A percentile compares a stretch with the other conserved stretches of the same genome.
These are phyloP conservation scores for Octopus bimaculoides DNA, from an alignment of 1,140 invertebrate genomes.

Conservation along the genomic window DNA sequence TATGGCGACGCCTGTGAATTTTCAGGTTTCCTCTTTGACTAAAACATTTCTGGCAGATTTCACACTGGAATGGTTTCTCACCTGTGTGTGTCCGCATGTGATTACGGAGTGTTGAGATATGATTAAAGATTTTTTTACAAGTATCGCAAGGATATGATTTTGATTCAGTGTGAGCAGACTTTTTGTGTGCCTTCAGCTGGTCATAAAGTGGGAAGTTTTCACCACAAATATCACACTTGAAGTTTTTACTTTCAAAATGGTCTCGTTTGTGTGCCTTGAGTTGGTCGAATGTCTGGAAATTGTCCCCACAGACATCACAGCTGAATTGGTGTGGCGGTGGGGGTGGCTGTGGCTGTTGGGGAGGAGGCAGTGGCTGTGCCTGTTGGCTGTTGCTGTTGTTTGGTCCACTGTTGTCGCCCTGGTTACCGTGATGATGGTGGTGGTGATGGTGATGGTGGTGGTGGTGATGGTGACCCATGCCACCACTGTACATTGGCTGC, in stretches of 20 bases:
- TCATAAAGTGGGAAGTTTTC: constrained; percentile 1
- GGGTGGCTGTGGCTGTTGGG: neutral
- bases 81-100: constrained; percentile 27
- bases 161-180: neutral
- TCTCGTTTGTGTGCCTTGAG: neutral
- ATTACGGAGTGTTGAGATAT: constrained; percentile 6
- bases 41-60: constrained; percentile 24
- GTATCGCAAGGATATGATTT: neutral
- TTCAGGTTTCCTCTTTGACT: constrained; percentile 43
- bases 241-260: neutral
- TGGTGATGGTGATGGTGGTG: constrained; percentile 1
- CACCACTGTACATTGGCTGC: neutral
- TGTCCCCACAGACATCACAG: neutral
- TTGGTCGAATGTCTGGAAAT: neutral
- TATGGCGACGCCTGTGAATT: constrained; percentile 32
- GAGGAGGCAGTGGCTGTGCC: neutral
- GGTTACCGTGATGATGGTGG: neutral
- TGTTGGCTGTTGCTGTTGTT: neutral
- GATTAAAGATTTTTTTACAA: neutral
- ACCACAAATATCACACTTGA: neutral
- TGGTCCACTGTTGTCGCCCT: neutral
- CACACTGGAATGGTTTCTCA: constrained; percentile 24
- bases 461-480: neutral
- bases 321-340: neutral
- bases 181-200: neutral